Conservation (phyloP, 1,140 invertebrate species). For the Pogonomyrmex barbatus region DNA sequence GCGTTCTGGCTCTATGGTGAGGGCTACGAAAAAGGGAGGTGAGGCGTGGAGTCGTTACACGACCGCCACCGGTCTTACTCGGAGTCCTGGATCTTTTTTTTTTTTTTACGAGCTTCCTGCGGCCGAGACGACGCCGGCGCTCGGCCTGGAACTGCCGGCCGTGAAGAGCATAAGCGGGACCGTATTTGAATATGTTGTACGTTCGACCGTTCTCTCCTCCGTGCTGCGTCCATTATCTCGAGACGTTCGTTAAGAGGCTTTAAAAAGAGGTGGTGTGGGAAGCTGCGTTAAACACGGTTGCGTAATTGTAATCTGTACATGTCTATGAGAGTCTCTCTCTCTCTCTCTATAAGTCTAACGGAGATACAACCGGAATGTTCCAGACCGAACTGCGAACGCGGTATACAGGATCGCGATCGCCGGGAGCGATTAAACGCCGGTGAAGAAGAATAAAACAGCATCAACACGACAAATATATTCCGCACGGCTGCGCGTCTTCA, state of each 20-base stretch:
- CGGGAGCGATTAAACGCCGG: constrained; percentile 16
- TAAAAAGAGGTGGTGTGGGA: constrained; percentile 11
- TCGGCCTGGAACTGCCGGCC: constrained; percentile 64
- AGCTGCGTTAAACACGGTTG: constrained; percentile 9
- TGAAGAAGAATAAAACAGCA: constrained; percentile 23
- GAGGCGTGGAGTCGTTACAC: constrained; percentile 68
- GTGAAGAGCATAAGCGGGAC: constrained; percentile 66
- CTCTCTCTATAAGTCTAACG: constrained; percentile 13
- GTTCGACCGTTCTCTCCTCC: neutral
- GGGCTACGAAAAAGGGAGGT: constrained; percentile 40
- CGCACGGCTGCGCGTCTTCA: constrained; percentile 9
- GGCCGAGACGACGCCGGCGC: constrained; percentile 57
- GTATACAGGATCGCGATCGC: constrained; percentile 20
- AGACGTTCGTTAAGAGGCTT: constrained; percentile 51
- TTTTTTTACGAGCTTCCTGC: constrained; percentile 59
- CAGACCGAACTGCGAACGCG: constrained; percentile 1
- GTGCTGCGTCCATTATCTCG: constrained; percentile 40
- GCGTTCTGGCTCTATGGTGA: neutral
- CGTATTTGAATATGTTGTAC: constrained; percentile 69
- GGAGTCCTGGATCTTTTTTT: constrained; percentile 40
- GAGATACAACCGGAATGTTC: constrained; percentile 2
- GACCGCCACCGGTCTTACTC: constrained; percentile 75
- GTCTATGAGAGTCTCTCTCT: constrained; percentile 1
- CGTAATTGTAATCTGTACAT: constrained; percentile 54
- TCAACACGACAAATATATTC: constrained; percentile 42